Percentiles rank a stretch among this genome's conserved stretches.
Evolutionary conservation across 2,113 vertebrate genomes (phyloP).

Genomic region (Phodopus roborovskii): DNA sequence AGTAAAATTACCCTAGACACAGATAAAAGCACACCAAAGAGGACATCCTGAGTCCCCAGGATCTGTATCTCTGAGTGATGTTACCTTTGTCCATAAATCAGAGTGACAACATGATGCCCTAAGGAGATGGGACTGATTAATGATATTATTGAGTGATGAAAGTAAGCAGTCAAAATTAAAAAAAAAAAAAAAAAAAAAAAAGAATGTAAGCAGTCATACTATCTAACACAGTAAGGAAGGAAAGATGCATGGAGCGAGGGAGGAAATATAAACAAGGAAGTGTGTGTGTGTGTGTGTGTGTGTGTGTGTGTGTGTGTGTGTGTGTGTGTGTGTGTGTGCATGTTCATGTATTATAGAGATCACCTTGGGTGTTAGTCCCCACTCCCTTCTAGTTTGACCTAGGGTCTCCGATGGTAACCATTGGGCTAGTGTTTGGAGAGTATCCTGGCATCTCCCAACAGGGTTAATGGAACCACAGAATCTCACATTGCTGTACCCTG

Average conservation of each 20-base stretch:
- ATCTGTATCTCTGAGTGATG: not conserved
- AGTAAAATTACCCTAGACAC: not conserved
- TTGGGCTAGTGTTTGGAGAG: not conserved
- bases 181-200: not conserved
- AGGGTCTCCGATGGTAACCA: not conserved
- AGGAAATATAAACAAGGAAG: not conserved
- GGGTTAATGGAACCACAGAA: not conserved
- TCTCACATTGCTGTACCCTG: not conserved
- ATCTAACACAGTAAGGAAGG: not conserved
- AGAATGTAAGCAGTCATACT: not conserved
- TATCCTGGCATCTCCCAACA: not conserved
- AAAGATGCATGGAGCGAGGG: not conserved
- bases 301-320: not conserved
- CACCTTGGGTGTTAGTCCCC: not conserved
- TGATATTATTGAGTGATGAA: not conserved
- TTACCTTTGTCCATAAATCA: not conserved
- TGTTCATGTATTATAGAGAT: not conserved
- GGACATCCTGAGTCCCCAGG: not conserved
- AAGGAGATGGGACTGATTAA: not conserved
- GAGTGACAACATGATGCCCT: not conserved
- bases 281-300: not conserved
- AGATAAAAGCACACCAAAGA: not conserved
- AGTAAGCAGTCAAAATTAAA: not conserved
- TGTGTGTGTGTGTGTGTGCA: not conserved
- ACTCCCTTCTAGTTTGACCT: not conserved